Percentiles rank a stretch among this genome's conserved stretches.
These are phyloP conservation scores for Tonatia bakeri DNA, from an alignment of 2,113 vertebrate genomes.

Conservation along the genomic window DNA sequence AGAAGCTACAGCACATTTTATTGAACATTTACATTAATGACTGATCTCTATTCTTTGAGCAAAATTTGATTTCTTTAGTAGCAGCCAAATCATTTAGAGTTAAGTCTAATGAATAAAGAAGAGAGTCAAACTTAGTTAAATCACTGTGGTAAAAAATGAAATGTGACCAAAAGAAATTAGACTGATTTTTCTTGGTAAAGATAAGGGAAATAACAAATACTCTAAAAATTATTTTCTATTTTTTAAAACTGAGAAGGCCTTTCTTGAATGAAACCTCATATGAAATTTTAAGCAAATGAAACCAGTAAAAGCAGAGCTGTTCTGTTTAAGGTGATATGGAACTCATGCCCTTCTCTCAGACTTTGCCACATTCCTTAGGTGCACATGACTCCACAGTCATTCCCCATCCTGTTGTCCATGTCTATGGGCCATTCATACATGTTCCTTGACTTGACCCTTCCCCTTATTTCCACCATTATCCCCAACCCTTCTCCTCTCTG, in stretches of 20 bases:
- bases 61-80: constrained; percentile 20
- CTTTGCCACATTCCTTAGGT: background rate
- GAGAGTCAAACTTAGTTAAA: background rate
- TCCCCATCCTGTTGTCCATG: too few species aligned
- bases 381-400: background rate
- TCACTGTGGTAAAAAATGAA: background rate
- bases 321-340: background rate
- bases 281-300: background rate
- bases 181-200: background rate
- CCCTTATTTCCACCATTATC: too few species aligned
- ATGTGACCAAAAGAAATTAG: constrained; percentile 1
- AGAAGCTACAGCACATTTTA: background rate
- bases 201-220: background rate
- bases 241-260: background rate
- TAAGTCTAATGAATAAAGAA: background rate
- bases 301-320: background rate
- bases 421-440: too few species aligned
- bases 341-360: background rate
- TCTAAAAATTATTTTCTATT: background rate
- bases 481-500: too few species aligned
- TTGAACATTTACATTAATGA: background rate
- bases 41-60: constrained; percentile 10
- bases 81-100: background rate
- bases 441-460: too few species aligned
- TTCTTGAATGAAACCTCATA: background rate